phyloP scores from a whole-genome alignment of 2,113 vertebrate species.

The Chaenocephalus aceratus region DNA sequence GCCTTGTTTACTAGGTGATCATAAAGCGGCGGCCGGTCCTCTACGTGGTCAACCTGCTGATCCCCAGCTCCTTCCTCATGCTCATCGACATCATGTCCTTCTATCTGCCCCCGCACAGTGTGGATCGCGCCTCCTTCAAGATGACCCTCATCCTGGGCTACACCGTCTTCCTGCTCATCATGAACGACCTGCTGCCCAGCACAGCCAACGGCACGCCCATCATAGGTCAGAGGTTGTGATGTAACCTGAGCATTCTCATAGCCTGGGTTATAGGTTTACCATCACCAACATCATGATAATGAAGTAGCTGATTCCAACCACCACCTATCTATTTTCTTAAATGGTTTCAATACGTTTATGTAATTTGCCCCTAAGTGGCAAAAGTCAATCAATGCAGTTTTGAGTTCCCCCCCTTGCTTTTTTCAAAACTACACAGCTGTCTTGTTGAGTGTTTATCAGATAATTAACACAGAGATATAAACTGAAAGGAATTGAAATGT shows the following conservation, averaged over 20 bases:
- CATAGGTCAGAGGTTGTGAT: conserved; percentile 76
- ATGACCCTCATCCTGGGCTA: conserved; percentile 88
- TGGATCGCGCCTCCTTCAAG: conserved; percentile 86
- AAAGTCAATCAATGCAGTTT: background rate
- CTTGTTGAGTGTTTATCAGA: too few species aligned
- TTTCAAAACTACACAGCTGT: background rate
- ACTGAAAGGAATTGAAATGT: too few species aligned
- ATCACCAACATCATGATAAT: background rate
- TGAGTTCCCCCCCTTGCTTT: background rate
- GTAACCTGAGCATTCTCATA: background rate
- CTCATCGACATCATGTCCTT: conserved; percentile 86
- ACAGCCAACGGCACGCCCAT: conserved; percentile 87
- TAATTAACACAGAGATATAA: too few species aligned
- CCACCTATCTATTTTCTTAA: background rate
- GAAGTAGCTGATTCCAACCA: background rate
- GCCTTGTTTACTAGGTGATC: conserved; percentile 75
- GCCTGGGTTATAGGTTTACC: too few species aligned
- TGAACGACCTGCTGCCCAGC: conserved; percentile 87
- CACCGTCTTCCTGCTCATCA: conserved; percentile 86
- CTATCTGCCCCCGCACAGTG: conserved; percentile 85
- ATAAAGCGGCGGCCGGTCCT: conserved; percentile 84
- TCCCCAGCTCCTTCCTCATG: conserved; percentile 87
- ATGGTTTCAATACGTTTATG: background rate
- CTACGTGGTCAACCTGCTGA: conserved; percentile 86
- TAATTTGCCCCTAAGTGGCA: background rate